Base-by-base conservation (phyloP, 2,113 vertebrate species). In the Psettodes erumei region DNA sequence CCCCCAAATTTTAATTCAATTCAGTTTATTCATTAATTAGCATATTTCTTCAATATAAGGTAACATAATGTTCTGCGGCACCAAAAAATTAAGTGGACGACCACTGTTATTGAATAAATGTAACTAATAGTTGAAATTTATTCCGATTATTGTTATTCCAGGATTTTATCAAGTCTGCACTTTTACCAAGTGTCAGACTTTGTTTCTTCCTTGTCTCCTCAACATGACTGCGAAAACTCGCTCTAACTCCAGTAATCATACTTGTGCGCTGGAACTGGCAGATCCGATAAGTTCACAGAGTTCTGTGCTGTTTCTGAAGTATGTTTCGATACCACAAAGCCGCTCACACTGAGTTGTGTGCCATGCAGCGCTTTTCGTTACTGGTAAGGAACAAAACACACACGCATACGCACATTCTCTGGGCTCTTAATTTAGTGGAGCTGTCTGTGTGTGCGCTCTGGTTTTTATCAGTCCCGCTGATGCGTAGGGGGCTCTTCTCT, bases 381-480 rank as follows among this genome's bases (percentile, higher is more conserved):
- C 51, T 71, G 77, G 56, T 71, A 30, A 60, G 32, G 25, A 75
- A 76, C 61, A 64, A 64, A 84, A 76, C 71, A 77, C 62, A 9
- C 71, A 42, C 68, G 51, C 37, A 61, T 59, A 51, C 32, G 23
- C 38, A 33, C 56, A 37, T 61, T 63, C 65, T 42, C 60, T 28
- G 2, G 4, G 51, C 54, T 67, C 66, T 55, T 87, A 88, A 90
- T 90, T 90, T 82, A 86, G 84, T 43, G 53, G 74, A 75, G 86
- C 85, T 88, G 84, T 85, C 77, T 83, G 66, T 54, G 62, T 53
- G 75, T 25, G 10, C 50, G 86, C 68, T 91, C 87, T 91, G 91
- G 70, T 90, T 90, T 90, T 70, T 90, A 85, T 93, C 90, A 91
- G 86, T 69, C 79, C 79, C 32, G 5, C 83, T 78, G 69, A 77